Percentiles rank a stretch among this genome's conserved stretches.
These are phyloP conservation scores for Tragelaphus buxtoni DNA, from an alignment of 2,113 vertebrate genomes.

Conservation along the genomic window DNA sequence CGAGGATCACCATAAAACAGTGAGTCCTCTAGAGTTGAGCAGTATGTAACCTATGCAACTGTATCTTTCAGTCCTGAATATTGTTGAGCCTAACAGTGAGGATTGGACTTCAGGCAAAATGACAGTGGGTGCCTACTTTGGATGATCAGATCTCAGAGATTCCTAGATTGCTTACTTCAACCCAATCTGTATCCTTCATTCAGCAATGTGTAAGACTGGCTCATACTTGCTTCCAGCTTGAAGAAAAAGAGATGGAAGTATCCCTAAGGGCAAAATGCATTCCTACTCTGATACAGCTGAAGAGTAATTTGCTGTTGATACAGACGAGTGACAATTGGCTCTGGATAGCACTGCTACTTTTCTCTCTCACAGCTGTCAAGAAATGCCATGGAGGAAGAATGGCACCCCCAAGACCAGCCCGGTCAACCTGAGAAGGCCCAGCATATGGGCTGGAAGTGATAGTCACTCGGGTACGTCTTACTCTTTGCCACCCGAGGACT, in stretches of 20 bases:
- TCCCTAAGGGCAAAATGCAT: background rate
- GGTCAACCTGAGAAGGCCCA: background rate
- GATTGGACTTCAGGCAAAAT: background rate
- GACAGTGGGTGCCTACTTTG: background rate
- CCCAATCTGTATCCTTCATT: background rate
- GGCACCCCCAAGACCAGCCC: rapidly evolving
- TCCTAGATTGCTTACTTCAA: background rate
- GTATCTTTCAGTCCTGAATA: background rate
- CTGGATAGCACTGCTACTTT: background rate
- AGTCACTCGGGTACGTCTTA: background rate
- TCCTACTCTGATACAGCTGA: background rate
- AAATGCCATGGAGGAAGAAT: background rate
- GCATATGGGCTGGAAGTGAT: background rate
- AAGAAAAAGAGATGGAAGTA: background rate
- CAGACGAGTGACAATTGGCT: background rate
- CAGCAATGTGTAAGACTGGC: background rate
- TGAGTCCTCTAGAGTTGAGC: background rate
- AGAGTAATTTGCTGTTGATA: background rate
- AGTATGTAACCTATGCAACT: background rate
- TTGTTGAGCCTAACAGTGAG: background rate
- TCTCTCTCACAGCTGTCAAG: background rate
- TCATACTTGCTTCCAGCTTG: background rate
- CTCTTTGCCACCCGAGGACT: background rate
- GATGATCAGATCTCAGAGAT: background rate
- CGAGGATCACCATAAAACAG: background rate